These are phyloP conservation scores for Penaeus chinensis DNA, from an alignment of 1,140 invertebrate genomes.

Conservation along the genomic window DNA sequence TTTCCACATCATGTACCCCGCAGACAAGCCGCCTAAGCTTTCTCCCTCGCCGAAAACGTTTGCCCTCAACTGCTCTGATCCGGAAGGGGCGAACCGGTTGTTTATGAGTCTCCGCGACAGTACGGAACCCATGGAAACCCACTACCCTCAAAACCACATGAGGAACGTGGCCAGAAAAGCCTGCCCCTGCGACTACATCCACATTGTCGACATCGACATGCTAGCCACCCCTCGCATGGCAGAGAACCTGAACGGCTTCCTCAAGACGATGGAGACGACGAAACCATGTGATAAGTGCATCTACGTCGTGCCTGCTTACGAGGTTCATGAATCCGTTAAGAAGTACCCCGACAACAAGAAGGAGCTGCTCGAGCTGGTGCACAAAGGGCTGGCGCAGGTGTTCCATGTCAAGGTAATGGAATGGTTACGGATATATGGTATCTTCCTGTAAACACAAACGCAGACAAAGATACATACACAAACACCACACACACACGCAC, in stretches of 20 bases:
- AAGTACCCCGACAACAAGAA: not conserved
- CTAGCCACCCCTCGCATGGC: not conserved
- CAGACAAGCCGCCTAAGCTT: not conserved
- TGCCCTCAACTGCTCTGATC: not conserved
- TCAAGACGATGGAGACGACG: not conserved
- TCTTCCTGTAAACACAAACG: no score
- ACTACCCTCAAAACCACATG: not conserved
- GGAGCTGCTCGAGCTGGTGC: not conserved
- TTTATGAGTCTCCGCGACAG: not conserved
- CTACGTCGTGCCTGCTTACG: not conserved
- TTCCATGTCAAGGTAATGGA: not conserved
- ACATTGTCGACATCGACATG: not conserved
- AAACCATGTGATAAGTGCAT: not conserved
- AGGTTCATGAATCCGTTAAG: not conserved
- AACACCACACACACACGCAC: no score
- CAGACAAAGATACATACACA: no score
- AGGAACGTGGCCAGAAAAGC: not conserved
- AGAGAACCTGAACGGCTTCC: not conserved
- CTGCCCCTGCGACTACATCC: not conserved
- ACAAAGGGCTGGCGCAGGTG: not conserved
- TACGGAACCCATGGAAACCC: not conserved
- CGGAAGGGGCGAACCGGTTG: not conserved
- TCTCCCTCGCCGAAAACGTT: not conserved
- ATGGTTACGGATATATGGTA: no score
- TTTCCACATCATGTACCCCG: constrained; percentile 1